Evolutionary conservation across 2,113 vertebrate genomes (phyloP), one percentile per base, ranked within the genome.

Genomic region (Pachypanchax playfairii): DNA sequence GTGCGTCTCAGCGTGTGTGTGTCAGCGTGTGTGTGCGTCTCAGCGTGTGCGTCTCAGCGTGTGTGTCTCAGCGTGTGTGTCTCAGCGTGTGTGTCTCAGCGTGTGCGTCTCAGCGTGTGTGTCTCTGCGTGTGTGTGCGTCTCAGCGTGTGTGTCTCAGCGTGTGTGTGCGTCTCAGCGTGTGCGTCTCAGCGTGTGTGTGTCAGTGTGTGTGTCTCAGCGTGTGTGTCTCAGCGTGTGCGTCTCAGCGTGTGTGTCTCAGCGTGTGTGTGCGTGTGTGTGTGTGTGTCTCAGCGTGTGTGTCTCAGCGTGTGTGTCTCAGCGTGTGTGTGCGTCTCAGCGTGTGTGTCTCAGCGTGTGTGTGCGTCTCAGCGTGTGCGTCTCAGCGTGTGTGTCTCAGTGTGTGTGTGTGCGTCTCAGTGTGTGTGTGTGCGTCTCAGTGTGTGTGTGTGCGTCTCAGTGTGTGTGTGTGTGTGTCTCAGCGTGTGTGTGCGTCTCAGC

Each of bases 51-150:
- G 33, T 35, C 10, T 35, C 10, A 12, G 33, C 13, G 33, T 35
- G 33, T 35, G 33, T 35, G 17, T 43, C 12, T 21, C 33, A 6
- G 33, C 13, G 22, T 60, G 29, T 36, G 41, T 38, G 35, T n/a
- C n/a, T n/a, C n/a, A 64, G 43, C 31, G 39, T 55, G 24, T 42
- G 61, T 42, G 21, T 25, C 59, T 56, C 50, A 35, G 59, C 9
- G 11, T 33, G 0, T 17, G 14, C n/a, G n/a, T n/a, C n/a, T n/a
- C n/a, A n/a, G n/a, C n/a, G 31, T 6, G 31, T 6, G 31, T 6
- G 31, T 6, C 2, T 6, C 7, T 6, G 31, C 2, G 9, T 6
- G 31, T 35, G 33, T 35, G 33, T 35, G n/a, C n/a, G n/a, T n/a
- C n/a, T n/a, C n/a, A n/a, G 33, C 13, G 33, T 35, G 33, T 35